Evolutionary conservation across 1,140 invertebrate genomes (phyloP).

Genomic region (Brachionus sp.): DNA sequence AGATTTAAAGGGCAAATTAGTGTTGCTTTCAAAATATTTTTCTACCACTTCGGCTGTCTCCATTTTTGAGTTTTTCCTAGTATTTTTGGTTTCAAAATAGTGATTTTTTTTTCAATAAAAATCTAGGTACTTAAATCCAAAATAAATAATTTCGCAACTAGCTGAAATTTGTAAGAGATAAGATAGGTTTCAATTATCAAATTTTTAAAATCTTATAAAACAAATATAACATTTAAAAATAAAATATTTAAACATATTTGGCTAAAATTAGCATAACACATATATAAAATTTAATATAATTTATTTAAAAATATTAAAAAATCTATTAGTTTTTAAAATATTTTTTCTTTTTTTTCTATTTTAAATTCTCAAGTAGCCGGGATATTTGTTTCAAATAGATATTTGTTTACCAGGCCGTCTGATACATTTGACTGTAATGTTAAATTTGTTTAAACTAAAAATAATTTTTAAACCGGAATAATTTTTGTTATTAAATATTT

Average conservation of each 20-base stretch:
- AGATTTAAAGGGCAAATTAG: background rate
- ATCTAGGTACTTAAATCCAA: background rate
- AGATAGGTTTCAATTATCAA: background rate
- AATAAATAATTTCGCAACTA: background rate
- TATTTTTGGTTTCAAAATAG: background rate
- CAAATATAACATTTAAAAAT: background rate
- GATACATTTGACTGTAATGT: no score
- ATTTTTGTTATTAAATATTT: no score
- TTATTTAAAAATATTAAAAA: background rate
- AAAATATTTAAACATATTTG: background rate
- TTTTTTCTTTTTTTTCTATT: no score
- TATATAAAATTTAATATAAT: background rate
- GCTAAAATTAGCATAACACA: background rate
- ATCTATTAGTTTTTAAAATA: no score
- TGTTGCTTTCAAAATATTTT: background rate
- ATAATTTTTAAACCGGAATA: no score
- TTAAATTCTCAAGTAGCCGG: no score
- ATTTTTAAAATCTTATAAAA: background rate
- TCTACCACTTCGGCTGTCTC: background rate
- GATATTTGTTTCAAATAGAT: no score
- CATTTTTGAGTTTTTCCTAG: background rate
- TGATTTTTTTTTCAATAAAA: background rate
- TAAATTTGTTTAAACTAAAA: no score
- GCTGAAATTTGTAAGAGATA: background rate
- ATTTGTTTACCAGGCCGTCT: no score